phyloP scores from a whole-genome alignment of 2,888 invertebrate genomes.

The Lacanobia oleracea region DNA sequence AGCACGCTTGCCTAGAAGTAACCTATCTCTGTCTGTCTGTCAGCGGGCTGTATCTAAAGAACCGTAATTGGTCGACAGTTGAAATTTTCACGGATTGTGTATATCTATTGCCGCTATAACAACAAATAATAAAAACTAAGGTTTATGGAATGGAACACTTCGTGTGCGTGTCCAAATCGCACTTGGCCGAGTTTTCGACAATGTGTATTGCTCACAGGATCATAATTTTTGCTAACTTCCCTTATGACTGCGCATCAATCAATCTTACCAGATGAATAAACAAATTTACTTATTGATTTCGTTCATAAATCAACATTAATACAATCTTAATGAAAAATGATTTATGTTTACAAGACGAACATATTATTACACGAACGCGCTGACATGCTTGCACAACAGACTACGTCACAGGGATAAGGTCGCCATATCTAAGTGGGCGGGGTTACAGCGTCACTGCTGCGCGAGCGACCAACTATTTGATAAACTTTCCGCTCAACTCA shows the following conservation, averaged over 20 bases:
- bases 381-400: constrained; percentile 16
- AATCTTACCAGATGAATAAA: background rate
- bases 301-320: background rate
- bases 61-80: too few species aligned
- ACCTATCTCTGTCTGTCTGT: too few species aligned
- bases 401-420: constrained; percentile 40
- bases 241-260: background rate
- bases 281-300: background rate
- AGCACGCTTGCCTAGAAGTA: too few species aligned
- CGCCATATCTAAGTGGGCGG: constrained; percentile 61
- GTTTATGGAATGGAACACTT: too few species aligned
- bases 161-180: too few species aligned
- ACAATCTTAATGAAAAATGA: background rate
- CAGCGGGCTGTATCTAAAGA: too few species aligned
- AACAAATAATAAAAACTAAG: too few species aligned
- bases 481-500: constrained; percentile 52
- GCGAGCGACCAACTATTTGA: constrained; percentile 19
- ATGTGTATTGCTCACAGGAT: too few species aligned
- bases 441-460: constrained; percentile 46
- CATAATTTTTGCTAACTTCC: background rate
- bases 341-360: constrained; percentile 10
- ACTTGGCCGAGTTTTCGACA: too few species aligned
- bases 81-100: too few species aligned
- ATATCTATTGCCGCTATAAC: too few species aligned
- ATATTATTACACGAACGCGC: background rate